These are phyloP conservation scores for Diadegma fenestrale DNA, from an alignment of 2,888 invertebrate species.

Conservation along the genomic window DNA sequence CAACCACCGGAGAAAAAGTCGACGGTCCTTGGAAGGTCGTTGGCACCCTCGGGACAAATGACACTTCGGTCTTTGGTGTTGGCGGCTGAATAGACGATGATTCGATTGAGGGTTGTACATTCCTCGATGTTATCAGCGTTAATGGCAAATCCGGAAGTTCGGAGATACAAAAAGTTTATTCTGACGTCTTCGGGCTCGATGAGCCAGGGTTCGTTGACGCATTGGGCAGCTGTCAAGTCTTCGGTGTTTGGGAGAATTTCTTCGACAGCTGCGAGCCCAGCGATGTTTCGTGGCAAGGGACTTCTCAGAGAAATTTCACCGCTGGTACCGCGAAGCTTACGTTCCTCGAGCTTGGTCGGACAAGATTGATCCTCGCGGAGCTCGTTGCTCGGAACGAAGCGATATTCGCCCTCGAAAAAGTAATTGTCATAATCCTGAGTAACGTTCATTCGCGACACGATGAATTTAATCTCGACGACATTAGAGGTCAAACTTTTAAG, in stretches of 20 bases:
- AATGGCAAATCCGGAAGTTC: constrained; percentile 89
- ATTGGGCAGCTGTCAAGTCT: constrained; percentile 84
- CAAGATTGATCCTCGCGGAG: constrained; percentile 86
- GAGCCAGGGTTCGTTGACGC: constrained; percentile 92
- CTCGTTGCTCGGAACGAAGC: constrained; percentile 87
- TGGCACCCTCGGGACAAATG: constrained; percentile 88
- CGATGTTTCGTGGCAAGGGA: constrained; percentile 84
- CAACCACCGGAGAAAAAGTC: constrained; percentile 91
- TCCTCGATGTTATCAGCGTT: constrained; percentile 83
- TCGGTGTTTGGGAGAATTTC: constrained; percentile 76
- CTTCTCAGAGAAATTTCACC: constrained; percentile 90
- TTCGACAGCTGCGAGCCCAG: constrained; percentile 67
- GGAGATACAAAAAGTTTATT: constrained; percentile 90
- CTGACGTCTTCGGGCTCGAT: constrained; percentile 91
- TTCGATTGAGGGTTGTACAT: constrained; percentile 90
- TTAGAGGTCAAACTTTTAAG: constrained; percentile 90
- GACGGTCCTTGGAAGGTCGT: constrained; percentile 83
- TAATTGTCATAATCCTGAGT: constrained; percentile 93
- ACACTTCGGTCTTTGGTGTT: constrained; percentile 88
- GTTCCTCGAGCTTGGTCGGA: constrained; percentile 88
- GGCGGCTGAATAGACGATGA: constrained; percentile 90
- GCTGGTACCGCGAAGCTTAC: constrained; percentile 89
- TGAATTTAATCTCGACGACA: constrained; percentile 90
- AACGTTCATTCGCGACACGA: constrained; percentile 92
- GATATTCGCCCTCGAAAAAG: constrained; percentile 91